phyloP scores from a whole-genome alignment of 2,113 vertebrate species.

The Mellivora capensis region DNA sequence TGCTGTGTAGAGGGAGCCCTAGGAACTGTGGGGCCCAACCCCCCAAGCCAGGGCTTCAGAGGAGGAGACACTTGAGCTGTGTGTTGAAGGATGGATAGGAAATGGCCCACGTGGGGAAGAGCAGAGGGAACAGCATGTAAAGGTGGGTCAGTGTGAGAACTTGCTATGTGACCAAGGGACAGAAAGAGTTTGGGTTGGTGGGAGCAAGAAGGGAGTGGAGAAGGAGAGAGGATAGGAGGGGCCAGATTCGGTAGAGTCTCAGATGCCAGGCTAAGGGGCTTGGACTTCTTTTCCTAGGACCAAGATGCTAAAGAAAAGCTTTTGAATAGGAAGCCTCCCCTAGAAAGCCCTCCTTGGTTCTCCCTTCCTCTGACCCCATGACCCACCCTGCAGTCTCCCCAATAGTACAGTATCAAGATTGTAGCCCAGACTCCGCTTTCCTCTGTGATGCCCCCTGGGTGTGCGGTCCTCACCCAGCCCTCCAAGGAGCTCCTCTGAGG shows the following conservation, averaged over 20 bases:
- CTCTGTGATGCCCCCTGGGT: background rate
- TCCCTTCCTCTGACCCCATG: background rate
- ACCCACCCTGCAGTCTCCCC: background rate
- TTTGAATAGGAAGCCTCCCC: background rate
- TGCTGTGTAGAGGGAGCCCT: background rate
- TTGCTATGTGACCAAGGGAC: background rate
- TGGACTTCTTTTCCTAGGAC: background rate
- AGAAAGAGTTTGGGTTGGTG: background rate
- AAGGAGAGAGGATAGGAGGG: background rate
- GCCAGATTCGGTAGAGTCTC: background rate
- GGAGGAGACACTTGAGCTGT: background rate
- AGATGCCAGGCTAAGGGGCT: background rate
- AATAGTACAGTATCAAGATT: background rate
- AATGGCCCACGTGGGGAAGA: background rate
- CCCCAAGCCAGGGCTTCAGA: background rate
- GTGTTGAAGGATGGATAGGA: background rate
- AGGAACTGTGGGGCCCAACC: too few relatives aligned
- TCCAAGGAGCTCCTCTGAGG: background rate
- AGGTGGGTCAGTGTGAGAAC: background rate
- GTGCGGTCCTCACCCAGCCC: background rate
- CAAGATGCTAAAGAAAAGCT: background rate
- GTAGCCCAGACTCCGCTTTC: background rate
- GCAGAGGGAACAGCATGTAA: background rate
- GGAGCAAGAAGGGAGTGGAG: background rate
- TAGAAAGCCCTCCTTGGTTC: background rate